A percentile compares a stretch with the other conserved stretches of the same genome.
phyloP scores from a whole-genome alignment of 1,140 invertebrate species.

The Centruroides vittatus region DNA sequence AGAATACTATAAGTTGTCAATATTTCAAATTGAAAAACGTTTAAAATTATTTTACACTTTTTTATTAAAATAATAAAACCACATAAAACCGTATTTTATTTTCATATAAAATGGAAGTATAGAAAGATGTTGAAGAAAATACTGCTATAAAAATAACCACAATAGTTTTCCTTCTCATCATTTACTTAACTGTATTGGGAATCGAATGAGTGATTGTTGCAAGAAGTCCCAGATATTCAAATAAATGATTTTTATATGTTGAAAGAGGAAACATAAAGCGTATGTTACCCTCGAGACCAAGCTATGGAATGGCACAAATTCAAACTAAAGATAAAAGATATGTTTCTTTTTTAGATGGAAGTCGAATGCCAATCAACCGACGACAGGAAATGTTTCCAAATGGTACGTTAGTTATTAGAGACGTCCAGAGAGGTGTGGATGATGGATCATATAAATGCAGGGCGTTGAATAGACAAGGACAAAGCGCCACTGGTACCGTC shows the following conservation, averaged over 20 bases:
- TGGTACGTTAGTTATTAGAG: slow-evolving; percentile 51
- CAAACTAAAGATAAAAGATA: neutral
- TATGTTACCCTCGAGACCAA: too few relatives aligned
- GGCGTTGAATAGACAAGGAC: slow-evolving; percentile 32
- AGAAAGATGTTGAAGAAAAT: too few relatives aligned
- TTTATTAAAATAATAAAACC: neutral
- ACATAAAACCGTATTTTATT: neutral
- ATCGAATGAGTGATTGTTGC: too few relatives aligned
- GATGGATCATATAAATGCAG: slow-evolving; percentile 37
- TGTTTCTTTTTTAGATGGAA: slow-evolving; percentile 29
- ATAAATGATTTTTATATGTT: too few relatives aligned
- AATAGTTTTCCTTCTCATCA: too few relatives aligned
- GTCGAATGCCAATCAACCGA: slow-evolving; percentile 34
- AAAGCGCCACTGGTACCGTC: slow-evolving; percentile 33
- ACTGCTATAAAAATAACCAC: too few relatives aligned
- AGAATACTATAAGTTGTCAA: too few relatives aligned
- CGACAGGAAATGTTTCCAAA: slow-evolving; percentile 36
- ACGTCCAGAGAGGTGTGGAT: slow-evolving; percentile 26
- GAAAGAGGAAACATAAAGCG: too few relatives aligned
- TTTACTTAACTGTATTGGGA: too few relatives aligned
- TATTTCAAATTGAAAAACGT: neutral
- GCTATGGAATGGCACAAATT: too few relatives aligned
- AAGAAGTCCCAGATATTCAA: too few relatives aligned
- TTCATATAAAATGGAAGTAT: neutral
- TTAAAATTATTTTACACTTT: neutral